A percentile compares a stretch with the other conserved stretches of the same genome.
Conservation (phyloP, 92 coral and sea anemone species). For the Zoanthus gigantus region DNA sequence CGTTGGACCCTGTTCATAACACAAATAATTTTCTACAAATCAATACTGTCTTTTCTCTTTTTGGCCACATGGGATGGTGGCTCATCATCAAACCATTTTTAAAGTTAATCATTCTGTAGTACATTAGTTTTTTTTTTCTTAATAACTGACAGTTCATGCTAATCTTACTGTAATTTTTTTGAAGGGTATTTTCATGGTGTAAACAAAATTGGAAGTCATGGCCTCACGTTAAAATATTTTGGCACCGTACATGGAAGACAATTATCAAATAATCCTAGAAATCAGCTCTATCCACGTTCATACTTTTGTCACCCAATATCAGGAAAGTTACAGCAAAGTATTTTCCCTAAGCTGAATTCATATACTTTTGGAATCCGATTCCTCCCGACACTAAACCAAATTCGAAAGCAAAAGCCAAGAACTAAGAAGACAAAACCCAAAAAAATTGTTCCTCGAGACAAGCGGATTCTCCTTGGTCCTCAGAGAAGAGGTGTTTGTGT, state of each 20-base stretch:
- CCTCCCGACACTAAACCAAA: constrained; percentile 90
- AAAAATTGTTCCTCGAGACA: constrained; percentile 72
- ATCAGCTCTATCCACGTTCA: neutral
- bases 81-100: no score
- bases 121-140: no score
- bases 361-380: constrained; percentile 60
- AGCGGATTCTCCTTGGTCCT: constrained; percentile 88
- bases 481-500: constrained; percentile 96
- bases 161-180: neutral
- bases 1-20: no score
- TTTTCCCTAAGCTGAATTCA: constrained; percentile 12
- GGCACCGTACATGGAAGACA: neutral
- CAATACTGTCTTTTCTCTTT: no score
- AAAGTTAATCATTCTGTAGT: neutral
- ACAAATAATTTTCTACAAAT: no score
- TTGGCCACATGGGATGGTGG: no score
- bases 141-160: neutral
- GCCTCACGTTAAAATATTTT: neutral
- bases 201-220: neutral
- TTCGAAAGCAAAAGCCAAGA: constrained; percentile 83
- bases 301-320: constrained; percentile 15
- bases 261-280: neutral
- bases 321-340: constrained; percentile 27
- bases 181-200: constrained; percentile 1
- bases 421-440: constrained; percentile 74